Evolutionary conservation across 2,888 invertebrate genomes (phyloP).

Genomic region (Tethea ocularis): DNA sequence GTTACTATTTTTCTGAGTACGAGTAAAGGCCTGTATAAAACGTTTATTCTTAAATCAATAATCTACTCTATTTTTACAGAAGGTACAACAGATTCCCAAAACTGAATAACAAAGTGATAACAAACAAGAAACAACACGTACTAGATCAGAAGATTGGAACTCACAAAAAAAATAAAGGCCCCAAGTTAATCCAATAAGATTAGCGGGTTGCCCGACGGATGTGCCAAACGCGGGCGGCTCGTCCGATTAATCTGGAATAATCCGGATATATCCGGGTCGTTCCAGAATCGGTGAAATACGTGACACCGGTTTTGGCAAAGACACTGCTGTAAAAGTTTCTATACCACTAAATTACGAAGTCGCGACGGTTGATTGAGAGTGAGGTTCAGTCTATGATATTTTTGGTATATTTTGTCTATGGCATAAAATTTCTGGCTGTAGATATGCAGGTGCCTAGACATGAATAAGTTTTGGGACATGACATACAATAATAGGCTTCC

Average conservation of each 20-base stretch:
- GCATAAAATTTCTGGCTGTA: too few species aligned
- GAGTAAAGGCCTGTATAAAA: too few species aligned
- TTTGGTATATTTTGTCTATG: too few species aligned
- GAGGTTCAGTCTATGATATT: too few species aligned
- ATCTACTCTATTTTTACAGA: too few species aligned
- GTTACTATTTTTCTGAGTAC: too few species aligned
- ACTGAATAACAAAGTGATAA: not conserved
- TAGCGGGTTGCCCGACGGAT: constrained; percentile 27
- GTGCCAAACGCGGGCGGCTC: constrained; percentile 32
- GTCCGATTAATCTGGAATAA: constrained; percentile 39
- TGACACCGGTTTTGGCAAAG: not conserved
- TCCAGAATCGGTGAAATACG: constrained; percentile 29
- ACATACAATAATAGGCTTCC: too few species aligned
- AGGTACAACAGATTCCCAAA: not conserved
- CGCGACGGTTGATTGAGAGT: not conserved
- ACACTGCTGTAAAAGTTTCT: not conserved
- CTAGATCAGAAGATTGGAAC: constrained; percentile 2
- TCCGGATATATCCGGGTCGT: constrained; percentile 32
- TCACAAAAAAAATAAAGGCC: constrained; percentile 19
- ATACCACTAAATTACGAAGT: not conserved
- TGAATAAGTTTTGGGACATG: too few species aligned
- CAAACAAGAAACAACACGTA: not conserved
- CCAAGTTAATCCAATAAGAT: constrained; percentile 35
- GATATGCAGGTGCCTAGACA: too few species aligned
- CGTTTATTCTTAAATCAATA: too few species aligned